Evolutionary conservation across 2,113 vertebrate species (phyloP).

Genomic region (Lepus americanus): DNA sequence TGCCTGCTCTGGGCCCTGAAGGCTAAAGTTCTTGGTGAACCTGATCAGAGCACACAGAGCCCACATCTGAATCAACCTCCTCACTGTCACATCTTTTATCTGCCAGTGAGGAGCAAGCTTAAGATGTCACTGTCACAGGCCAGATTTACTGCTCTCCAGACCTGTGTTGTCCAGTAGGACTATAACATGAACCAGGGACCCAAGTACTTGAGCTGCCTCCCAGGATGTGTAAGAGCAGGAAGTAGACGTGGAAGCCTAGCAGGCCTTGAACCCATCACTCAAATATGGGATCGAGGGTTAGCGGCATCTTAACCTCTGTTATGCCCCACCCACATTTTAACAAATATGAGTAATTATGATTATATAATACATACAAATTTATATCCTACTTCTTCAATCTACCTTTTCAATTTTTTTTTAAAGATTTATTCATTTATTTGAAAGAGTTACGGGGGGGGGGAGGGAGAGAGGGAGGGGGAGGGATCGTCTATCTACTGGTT

Average conservation of each 20-base stretch:
- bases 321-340: not conserved
- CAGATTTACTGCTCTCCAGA: not conserved
- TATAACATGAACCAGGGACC: not conserved
- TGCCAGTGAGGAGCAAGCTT: not conserved
- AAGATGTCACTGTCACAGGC: not conserved
- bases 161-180: not conserved
- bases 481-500: too few species aligned
- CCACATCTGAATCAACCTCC: not conserved
- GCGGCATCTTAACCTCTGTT: too few species aligned
- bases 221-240: too few species aligned
- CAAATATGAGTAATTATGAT: conserved; percentile 41
- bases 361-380: conserved; percentile 2
- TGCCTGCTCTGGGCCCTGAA: not conserved
- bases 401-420: not conserved
- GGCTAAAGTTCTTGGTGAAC: not conserved
- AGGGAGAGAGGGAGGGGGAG: too few species aligned
- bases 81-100: not conserved
- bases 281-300: too few species aligned
- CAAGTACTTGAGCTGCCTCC: not conserved
- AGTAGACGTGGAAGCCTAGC: too few species aligned
- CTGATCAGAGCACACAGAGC: not conserved
- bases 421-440: too few species aligned
- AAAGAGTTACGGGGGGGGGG: too few species aligned
- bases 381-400: not conserved
- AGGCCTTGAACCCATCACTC: too few species aligned